These are phyloP conservation scores for Litocranius walleri DNA, from an alignment of 2,113 vertebrate species.

Conservation along the genomic window DNA sequence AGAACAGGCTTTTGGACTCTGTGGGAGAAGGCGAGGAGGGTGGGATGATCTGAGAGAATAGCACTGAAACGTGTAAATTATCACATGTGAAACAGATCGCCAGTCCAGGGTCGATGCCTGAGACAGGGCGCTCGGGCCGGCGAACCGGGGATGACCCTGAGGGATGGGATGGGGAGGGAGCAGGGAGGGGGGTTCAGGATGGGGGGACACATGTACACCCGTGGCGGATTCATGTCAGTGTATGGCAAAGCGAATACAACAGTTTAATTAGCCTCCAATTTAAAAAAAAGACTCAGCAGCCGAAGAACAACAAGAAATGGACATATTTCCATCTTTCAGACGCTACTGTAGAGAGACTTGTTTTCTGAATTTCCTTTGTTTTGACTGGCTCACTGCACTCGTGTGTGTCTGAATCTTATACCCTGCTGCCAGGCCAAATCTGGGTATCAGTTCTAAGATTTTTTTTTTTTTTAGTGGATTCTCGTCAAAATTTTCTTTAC, in stretches of 20 bases:
- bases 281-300: fast-evolving
- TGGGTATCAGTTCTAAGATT: fast-evolving
- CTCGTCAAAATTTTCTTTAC: neutral
- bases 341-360: fast-evolving
- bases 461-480: neutral
- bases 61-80: fast-evolving
- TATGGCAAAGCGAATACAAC: neutral
- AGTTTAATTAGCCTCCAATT: neutral
- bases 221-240: fast-evolving
- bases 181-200: fast-evolving
- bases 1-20: neutral
- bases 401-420: neutral
- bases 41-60: neutral
- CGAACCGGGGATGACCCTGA: neutral
- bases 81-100: fast-evolving
- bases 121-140: fast-evolving
- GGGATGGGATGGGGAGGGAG: neutral
- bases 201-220: fast-evolving
- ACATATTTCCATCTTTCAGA: neutral
- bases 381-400: fast-evolving
- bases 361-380: neutral
- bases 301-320: neutral
- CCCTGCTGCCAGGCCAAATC: neutral
- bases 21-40: neutral
- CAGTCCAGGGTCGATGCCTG: neutral